Conservation (phyloP, 2,797 vertebrate species). For the Protonibea diacanthus region DNA sequence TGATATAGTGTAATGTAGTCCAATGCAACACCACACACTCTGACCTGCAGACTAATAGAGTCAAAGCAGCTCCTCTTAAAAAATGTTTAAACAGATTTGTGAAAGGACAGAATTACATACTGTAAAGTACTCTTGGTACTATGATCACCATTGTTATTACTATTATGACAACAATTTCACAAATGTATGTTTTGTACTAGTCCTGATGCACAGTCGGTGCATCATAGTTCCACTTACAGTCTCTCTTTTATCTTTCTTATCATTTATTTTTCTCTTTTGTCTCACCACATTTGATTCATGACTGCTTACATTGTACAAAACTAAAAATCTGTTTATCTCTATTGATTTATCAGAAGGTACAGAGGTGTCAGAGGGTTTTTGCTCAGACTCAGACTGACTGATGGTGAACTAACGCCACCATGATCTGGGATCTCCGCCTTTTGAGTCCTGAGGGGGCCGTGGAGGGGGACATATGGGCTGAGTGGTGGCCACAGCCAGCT, state of each 20-base stretch:
- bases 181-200: background rate
- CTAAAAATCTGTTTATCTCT: background rate
- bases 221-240: background rate
- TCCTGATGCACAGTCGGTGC: background rate
- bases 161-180: background rate
- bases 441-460: background rate
- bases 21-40: background rate
- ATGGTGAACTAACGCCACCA: background rate
- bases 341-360: background rate
- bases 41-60: background rate
- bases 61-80: background rate
- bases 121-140: background rate
- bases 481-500: slow-evolving; percentile 33
- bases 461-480: slow-evolving; percentile 28
- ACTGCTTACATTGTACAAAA: background rate
- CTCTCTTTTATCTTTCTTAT: too few relatives aligned
- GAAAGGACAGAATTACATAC: background rate
- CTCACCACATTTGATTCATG: too few relatives aligned
- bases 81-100: background rate
- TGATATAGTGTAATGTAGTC: background rate
- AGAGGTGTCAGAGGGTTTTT: background rate
- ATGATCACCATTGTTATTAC: background rate
- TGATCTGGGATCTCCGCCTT: slow-evolving; percentile 6
- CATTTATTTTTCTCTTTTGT: background rate
- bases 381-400: background rate